These are phyloP conservation scores for Synergus japonicus DNA, from an alignment of 2,888 invertebrate genomes.

Conservation along the genomic window DNA sequence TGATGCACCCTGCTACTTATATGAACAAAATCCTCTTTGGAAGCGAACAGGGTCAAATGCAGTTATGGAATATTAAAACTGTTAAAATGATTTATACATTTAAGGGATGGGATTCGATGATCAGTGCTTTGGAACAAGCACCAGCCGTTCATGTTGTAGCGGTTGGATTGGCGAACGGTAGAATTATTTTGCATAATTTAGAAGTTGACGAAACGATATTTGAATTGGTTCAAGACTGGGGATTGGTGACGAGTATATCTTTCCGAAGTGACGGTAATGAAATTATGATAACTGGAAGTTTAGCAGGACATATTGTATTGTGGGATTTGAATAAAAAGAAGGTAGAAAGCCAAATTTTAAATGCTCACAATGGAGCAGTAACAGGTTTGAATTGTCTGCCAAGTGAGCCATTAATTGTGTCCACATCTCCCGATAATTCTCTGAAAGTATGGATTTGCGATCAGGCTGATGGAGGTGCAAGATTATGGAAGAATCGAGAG, in stretches of 20 bases:
- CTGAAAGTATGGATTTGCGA: conserved; percentile 96
- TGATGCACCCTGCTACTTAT: conserved; percentile 97
- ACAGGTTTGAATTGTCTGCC: conserved; percentile 90
- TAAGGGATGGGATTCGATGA: conserved; percentile 84
- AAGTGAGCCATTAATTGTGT: conserved; percentile 92
- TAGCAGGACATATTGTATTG: conserved; percentile 91
- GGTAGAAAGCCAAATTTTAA: conserved; percentile 88
- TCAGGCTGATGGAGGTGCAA: conserved; percentile 92
- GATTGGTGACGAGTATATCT: conserved; percentile 88
- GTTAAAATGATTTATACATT: conserved; percentile 88
- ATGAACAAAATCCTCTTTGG: conserved; percentile 95
- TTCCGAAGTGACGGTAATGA: conserved; percentile 93
- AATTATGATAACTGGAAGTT: conserved; percentile 91
- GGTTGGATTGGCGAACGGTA: conserved; percentile 90
- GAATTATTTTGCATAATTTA: conserved; percentile 92
- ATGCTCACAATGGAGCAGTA: conserved; percentile 88
- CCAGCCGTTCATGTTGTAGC: conserved; percentile 96
- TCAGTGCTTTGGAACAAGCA: conserved; percentile 90
- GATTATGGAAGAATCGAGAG: conserved; percentile 88
- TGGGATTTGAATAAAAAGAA: conserved; percentile 94
- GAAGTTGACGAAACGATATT: conserved; percentile 90
- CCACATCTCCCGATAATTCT: conserved; percentile 96
- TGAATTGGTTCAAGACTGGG: conserved; percentile 95
- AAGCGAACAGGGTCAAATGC: conserved; percentile 89
- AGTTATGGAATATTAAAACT: conserved; percentile 93